A percentile compares a stretch with the other conserved stretches of the same genome.
Conservation (phyloP, 2,113 vertebrate genomes). For the Marmota flaviventris region DNA sequence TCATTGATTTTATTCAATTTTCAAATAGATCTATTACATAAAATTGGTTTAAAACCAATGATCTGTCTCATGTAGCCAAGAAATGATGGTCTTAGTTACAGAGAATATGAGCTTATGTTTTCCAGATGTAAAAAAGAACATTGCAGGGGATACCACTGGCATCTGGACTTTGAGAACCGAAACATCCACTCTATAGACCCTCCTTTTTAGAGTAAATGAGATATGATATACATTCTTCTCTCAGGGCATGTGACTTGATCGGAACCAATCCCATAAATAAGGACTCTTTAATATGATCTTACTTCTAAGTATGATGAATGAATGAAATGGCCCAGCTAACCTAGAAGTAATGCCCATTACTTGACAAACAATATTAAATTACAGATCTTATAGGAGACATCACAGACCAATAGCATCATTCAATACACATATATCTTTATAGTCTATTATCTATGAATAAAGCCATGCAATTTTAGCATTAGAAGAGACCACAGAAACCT, state of each 20-base stretch:
- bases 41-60: slow-evolving; percentile 55
- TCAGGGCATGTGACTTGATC: slow-evolving; percentile 21
- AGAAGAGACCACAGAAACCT: slow-evolving; percentile 42
- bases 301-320: slow-evolving; percentile 72
- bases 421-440: not conserved
- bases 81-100: slow-evolving; percentile 38
- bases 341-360: slow-evolving; percentile 36
- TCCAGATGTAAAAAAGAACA: slow-evolving; percentile 10
- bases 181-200: not conserved
- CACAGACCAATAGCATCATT: slow-evolving; percentile 60
- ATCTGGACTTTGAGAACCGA: slow-evolving; percentile 39
- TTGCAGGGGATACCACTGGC: not conserved
- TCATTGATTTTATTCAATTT: slow-evolving; percentile 25
- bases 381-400: slow-evolving; percentile 47
- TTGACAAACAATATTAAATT: slow-evolving; percentile 70
- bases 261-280: slow-evolving; percentile 47
- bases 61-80: slow-evolving; percentile 32
- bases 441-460: slow-evolving; percentile 37
- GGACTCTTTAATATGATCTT: not conserved
- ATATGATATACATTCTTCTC: not conserved
- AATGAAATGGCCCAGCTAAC: slow-evolving; percentile 37
- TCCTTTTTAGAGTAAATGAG: slow-evolving; percentile 20
- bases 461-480: not conserved
- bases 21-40: slow-evolving; percentile 19
- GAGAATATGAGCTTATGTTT: slow-evolving; percentile 51